Base-by-base conservation (phyloP, 2,113 vertebrate species). In the Urocitellus parryii region DNA sequence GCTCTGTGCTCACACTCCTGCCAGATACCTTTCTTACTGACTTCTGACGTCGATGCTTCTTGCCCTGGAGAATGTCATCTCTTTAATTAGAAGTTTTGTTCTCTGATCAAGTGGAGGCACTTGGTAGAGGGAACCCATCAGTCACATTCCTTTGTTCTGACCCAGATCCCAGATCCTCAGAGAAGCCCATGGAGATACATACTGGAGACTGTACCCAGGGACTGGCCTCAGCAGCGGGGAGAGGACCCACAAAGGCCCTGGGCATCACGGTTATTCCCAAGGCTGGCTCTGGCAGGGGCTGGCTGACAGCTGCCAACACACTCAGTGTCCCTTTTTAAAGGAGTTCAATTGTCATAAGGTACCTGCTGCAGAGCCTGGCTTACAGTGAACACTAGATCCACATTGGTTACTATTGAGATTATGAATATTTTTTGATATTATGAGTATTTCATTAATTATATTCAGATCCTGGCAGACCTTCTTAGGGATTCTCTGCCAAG, bases 361-460 rank as follows among this genome's bases (percentile, higher is more conserved):
- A 13, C 80, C 79, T 82, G 5, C 32, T 56, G 42, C 1, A 0
- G 89, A 78, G 65, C 32, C 86, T 45, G 56, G 61, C 72, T 34
- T 9, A 2, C 32, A 76, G 89, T 1, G 24, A 83, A 37, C 2
- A 0, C 72, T 63, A 95, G 45, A 42, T 79, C 86, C 58, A 80
- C 74, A 83, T 51, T 56, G 77, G 90, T 77, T 61, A 13, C 87
- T 87, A 89, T 39, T 56, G 90, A 82, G 79, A 70, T 90, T 63
- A 80, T 90, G 87, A 90, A 86, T 96, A 95, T 93, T 96, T 97
- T 84, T 95, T 94, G 58, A 63, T 63, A 58, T 22, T 58, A 80
- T 87, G 87, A 90, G 83, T 96, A 96, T 94, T 97, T 97, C 84
- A 95, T 92, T 90, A 88, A 94, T 95, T 95, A 80, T 91, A 56